A percentile compares a stretch with the other conserved stretches of the same genome.
Evolutionary conservation across 35 echinoderm and acorn worm species (phyloP).

Genomic region (Ptychodera flava): DNA sequence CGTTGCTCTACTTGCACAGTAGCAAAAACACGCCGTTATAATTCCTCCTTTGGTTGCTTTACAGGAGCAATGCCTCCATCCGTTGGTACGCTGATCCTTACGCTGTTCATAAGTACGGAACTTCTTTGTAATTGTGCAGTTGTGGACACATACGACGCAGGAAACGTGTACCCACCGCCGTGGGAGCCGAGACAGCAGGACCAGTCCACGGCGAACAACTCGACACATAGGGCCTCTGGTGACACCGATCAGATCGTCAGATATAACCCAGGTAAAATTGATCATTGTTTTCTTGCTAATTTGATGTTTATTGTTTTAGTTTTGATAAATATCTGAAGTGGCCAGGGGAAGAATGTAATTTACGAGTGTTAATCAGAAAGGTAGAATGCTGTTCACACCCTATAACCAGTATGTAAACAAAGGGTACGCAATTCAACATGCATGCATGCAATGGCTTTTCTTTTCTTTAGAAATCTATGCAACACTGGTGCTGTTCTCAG

Average conservation of each 20-base stretch:
- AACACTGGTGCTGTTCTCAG: background rate
- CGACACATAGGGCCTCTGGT: background rate
- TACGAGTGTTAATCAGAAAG: background rate
- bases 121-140: background rate
- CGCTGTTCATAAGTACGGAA: background rate
- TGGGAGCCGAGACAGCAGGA: background rate
- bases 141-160: background rate
- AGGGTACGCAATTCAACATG: background rate
- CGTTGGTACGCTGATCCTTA: background rate
- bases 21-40: background rate
- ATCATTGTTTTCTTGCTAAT: background rate
- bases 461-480: background rate
- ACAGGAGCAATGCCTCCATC: background rate
- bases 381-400: background rate
- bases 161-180: background rate
- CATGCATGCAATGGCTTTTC: background rate
- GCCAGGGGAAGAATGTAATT: background rate
- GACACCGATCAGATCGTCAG: background rate
- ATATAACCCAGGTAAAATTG: background rate
- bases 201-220: background rate
- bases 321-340: background rate
- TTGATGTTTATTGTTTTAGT: background rate
- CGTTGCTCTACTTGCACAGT: background rate
- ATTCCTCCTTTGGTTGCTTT: background rate
- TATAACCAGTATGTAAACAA: conserved; percentile 2